These are phyloP conservation scores for human (Homo sapiens) DNA, from an alignment of 2,113 vertebrate genomes.

Conservation along the genomic window GRCh38 chr15:43525001-43525500, in stretches of 20 bases:
- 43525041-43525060: slow-evolving; percentile 81
- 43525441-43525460: slow-evolving; percentile 67
- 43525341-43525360: slow-evolving; percentile 50
- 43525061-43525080: slow-evolving; percentile 80
- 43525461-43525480: slow-evolving; percentile 63
- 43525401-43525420: slow-evolving; percentile 40
- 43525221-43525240: slow-evolving; percentile 25
- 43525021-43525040: slow-evolving; percentile 71
- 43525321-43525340: slow-evolving; percentile 36
- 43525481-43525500: slow-evolving; percentile 59
- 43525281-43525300: slow-evolving; percentile 69
- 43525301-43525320: slow-evolving; percentile 74
- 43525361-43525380: neutral
- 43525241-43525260: slow-evolving; percentile 65
- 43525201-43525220: slow-evolving; percentile 28
- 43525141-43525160: slow-evolving; percentile 78
- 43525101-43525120: slow-evolving; percentile 81
- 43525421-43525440: slow-evolving; percentile 58
- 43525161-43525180: slow-evolving; percentile 72
- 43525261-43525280: slow-evolving; percentile 12
- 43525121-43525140: slow-evolving; percentile 79
- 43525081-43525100: slow-evolving; percentile 79
- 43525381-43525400: neutral
- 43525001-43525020: slow-evolving; percentile 51
- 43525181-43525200: slow-evolving; percentile 30